Conservation (phyloP, 35 echinoderm and acorn worm genomes). For the Heliocidaris tuberculata region DNA sequence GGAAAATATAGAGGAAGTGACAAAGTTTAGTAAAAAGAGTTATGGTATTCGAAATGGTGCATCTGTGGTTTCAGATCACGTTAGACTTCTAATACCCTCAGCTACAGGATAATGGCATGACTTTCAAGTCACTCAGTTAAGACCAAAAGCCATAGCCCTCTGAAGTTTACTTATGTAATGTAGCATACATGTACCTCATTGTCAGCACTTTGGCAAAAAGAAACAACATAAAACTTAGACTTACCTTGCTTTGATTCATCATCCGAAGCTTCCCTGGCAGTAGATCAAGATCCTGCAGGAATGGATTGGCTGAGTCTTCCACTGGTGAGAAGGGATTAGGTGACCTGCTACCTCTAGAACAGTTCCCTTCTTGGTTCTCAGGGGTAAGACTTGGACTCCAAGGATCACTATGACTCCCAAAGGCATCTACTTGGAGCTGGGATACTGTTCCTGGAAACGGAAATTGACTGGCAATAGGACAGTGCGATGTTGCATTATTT, state of each 20-base stretch:
- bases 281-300: neutral
- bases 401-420: neutral
- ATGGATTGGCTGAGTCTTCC: neutral
- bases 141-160: neutral
- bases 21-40: too few relatives aligned
- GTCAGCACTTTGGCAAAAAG: neutral
- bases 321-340: conserved; percentile 15
- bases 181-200: neutral
- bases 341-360: neutral
- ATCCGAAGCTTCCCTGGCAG: neutral
- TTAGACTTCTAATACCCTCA: too few relatives aligned
- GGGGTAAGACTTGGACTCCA: neutral
- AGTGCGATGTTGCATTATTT: neutral
- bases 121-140: neutral
- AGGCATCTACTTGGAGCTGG: neutral
- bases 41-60: too few relatives aligned
- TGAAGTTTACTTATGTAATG: too few relatives aligned
- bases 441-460: neutral
- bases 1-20: too few relatives aligned
- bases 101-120: too few relatives aligned
- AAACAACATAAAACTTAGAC: neutral
- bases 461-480: neutral
- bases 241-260: neutral
- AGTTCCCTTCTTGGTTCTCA: neutral
- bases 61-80: too few relatives aligned